Conservation (phyloP, 2,113 vertebrate species). For the Apodemus speciosus region DNA sequence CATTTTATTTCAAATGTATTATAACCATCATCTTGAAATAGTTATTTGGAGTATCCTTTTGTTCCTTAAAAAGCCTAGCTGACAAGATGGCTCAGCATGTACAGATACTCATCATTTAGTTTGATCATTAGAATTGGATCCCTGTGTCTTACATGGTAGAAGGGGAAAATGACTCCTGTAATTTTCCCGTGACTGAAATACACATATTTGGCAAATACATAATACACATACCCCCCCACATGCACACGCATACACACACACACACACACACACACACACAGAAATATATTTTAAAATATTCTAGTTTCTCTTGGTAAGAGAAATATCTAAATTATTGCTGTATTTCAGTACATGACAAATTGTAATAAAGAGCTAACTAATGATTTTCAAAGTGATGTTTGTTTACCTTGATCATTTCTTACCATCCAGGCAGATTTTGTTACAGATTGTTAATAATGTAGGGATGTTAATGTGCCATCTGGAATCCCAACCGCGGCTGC, state of each 20-base stretch:
- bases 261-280: too few relatives aligned
- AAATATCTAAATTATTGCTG: background rate
- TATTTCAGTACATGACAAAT: background rate
- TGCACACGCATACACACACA: background rate
- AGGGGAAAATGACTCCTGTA: background rate
- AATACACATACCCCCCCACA: background rate
- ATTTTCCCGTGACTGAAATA: background rate
- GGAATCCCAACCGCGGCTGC: background rate
- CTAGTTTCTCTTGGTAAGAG: background rate
- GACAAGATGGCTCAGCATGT: background rate
- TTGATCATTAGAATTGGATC: background rate
- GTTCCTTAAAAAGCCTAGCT: background rate
- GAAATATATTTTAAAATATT: background rate
- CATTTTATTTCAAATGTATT: background rate
- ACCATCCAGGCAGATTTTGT: background rate
- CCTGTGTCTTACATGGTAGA: background rate
- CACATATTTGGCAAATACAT: background rate
- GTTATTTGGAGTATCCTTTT: background rate
- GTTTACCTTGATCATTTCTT: background rate
- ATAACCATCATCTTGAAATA: background rate
- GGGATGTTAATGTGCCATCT: slow-evolving; percentile 1
- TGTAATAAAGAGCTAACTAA: slow-evolving; percentile 23
- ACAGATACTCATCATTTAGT: background rate
- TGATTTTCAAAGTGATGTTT: background rate
- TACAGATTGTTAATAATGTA: slow-evolving; percentile 16